phyloP scores from a whole-genome alignment of 1,140 invertebrate species.

The Ctenoplectra terminalis region DNA sequence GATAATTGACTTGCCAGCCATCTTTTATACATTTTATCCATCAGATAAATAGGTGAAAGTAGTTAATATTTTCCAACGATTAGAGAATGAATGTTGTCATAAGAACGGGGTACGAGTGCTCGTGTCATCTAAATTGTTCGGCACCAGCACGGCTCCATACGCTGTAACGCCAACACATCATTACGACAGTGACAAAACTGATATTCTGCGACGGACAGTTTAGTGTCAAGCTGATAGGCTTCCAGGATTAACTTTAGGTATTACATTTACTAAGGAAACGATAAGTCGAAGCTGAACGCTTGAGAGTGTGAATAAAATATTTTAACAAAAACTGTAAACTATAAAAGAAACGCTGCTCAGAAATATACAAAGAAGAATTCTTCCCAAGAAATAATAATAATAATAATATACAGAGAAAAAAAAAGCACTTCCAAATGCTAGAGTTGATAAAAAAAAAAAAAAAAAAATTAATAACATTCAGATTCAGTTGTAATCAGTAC shows the following conservation, averaged over 20 bases:
- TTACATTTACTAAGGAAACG: conserved; percentile 76
- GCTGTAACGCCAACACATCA: conserved; percentile 64
- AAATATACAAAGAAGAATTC: conserved; percentile 79
- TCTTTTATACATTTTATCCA: conserved; percentile 83
- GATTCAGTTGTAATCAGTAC: conserved; percentile 59
- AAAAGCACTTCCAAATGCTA: conserved; percentile 66
- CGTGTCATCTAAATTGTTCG: conserved; percentile 66
- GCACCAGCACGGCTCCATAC: conserved; percentile 65
- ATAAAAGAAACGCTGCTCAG: conserved; percentile 78
- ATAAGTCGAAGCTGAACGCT: conserved; percentile 74
- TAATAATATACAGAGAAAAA: conserved; percentile 62
- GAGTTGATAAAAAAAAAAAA: conserved; percentile 61
- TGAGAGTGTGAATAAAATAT: conserved; percentile 81
- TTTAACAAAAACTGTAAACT: conserved; percentile 79
- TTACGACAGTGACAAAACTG: conserved; percentile 63
- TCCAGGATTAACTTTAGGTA: conserved; percentile 81
- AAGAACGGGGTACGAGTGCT: conserved; percentile 54
- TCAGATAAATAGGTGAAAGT: conserved; percentile 80
- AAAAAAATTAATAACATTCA: conserved; percentile 56
- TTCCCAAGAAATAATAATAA: conserved; percentile 75
- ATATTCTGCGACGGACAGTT: conserved; percentile 70
- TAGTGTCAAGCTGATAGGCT: conserved; percentile 81
- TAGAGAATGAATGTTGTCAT: conserved; percentile 75
- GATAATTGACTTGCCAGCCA: conserved; percentile 82
- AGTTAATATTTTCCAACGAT: conserved; percentile 83